These are phyloP conservation scores for Drosophila busckii DNA, from an alignment of 1,140 invertebrate genomes.

Conservation along the genomic window DNA sequence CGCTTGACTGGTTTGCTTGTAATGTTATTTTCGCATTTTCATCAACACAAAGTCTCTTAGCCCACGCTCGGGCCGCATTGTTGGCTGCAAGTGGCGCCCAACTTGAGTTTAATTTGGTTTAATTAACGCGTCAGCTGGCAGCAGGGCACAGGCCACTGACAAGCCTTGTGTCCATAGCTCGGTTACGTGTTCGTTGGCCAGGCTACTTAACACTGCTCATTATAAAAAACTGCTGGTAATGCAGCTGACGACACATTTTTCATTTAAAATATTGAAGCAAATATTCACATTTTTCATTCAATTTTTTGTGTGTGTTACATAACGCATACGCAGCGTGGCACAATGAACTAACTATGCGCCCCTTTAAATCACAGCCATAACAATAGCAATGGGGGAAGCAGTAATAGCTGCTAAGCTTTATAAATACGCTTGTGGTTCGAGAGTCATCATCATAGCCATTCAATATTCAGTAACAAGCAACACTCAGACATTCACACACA, in stretches of 20 bases:
- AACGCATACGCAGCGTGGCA: constrained; percentile 23
- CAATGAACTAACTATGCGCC: constrained; percentile 5
- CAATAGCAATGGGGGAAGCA: constrained; percentile 19
- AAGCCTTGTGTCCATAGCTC: too few relatives aligned
- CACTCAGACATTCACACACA: background rate
- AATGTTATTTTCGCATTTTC: constrained; percentile 62
- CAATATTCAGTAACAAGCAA: constrained; percentile 24
- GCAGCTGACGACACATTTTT: background rate
- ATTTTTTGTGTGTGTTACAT: too few relatives aligned
- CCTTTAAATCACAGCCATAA: constrained; percentile 41
- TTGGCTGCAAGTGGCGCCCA: constrained; percentile 19
- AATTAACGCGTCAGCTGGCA: constrained; percentile 49
- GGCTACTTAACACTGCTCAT: constrained; percentile 4
- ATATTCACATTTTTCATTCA: constrained; percentile 14
- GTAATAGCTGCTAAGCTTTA: constrained; percentile 41
- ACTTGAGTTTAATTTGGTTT: constrained; percentile 58
- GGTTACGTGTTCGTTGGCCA: too few relatives aligned
- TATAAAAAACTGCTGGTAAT: constrained; percentile 1
- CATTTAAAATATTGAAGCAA: background rate
- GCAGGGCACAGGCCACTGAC: background rate
- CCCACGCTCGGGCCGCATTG: constrained; percentile 33
- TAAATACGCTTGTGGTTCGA: constrained; percentile 13
- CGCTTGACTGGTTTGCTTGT: constrained; percentile 37
- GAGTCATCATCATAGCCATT: constrained; percentile 7
- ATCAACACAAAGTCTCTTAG: constrained; percentile 59